Base-by-base conservation (phyloP, 2,797 vertebrate species). In the Dicrostonyx torquatus region DNA sequence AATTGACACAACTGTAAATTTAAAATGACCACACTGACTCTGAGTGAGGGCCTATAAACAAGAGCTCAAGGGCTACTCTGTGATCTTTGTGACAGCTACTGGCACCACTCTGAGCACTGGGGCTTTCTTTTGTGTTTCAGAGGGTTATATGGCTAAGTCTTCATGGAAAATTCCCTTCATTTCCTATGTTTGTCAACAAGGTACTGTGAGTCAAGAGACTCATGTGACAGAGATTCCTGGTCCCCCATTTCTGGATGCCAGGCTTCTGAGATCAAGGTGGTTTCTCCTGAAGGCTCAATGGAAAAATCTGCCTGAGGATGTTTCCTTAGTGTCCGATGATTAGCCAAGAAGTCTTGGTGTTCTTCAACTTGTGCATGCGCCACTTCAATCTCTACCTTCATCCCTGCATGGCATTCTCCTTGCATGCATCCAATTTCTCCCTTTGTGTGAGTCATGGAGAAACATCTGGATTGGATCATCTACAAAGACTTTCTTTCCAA, bases 401-500 rank as follows among this genome's bases (percentile, higher is more conserved):
- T 77, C 40, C 45, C 55, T 58, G 24, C 13, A 6, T 79, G 64
- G 18, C 26, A 37, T 50, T 84, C n/a, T 86, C 31, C 29, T 26
- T 34, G 22, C 40, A n/a, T 66, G 24, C 31, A 29, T 40, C 58
- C 55, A 55, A 31, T 78, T 58, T 62, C 43, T 50, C 37, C 55
- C 17, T 77, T 91, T 72, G 78, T 24, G 68, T 76, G 89, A 85
- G 20, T 87, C 76, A 85, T 34, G 17, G 79, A 34, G 58, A 87
- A 37, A 1, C 50, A 26, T 86, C 55, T 75, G 77, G 66, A 78
- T 5, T 9, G 53, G 53, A 53, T 90, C 40, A 95, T 84, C 89
- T 89, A 45, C 50, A 90, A 89, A 96, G 14, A 68, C 43, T 18
- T 24, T 92, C 22, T 24, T 93, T 77, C 62, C 64, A 89, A 89